Conservation (phyloP, 2,113 vertebrate species). For the Egretta garzetta region DNA sequence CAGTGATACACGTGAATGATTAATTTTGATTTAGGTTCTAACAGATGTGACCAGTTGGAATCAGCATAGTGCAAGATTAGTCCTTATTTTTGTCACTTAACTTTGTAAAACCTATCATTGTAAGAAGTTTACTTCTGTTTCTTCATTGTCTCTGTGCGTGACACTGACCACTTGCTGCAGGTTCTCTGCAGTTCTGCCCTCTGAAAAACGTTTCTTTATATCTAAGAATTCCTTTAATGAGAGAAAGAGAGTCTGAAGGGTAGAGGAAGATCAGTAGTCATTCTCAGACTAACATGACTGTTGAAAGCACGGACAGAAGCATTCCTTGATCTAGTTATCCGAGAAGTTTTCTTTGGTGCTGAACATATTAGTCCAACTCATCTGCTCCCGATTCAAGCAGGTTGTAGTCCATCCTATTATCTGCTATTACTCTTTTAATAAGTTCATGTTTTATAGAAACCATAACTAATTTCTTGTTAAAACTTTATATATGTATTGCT, state of each 20-base stretch:
- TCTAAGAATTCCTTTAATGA: conserved; percentile 2
- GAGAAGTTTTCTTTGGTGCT: not conserved
- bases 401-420: not conserved
- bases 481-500: not conserved
- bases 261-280: not conserved
- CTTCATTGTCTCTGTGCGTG: not conserved
- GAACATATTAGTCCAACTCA: not conserved
- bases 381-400: not conserved
- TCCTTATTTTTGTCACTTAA: not conserved
- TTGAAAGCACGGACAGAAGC: not conserved
- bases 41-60: not conserved
- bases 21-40: not conserved
- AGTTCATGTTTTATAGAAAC: not conserved
- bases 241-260: not conserved
- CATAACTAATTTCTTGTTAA: not conserved
- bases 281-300: not conserved
- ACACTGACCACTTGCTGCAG: not conserved
- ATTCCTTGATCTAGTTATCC: conserved; percentile 1
- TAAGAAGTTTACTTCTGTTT: not conserved
- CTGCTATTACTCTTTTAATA: not conserved
- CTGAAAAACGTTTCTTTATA: not conserved
- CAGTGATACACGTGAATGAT: not conserved
- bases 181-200: not conserved
- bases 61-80: not conserved
- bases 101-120: not conserved